phyloP scores from a whole-genome alignment of 2,888 invertebrate species.

The Ectemnius continuus region DNA sequence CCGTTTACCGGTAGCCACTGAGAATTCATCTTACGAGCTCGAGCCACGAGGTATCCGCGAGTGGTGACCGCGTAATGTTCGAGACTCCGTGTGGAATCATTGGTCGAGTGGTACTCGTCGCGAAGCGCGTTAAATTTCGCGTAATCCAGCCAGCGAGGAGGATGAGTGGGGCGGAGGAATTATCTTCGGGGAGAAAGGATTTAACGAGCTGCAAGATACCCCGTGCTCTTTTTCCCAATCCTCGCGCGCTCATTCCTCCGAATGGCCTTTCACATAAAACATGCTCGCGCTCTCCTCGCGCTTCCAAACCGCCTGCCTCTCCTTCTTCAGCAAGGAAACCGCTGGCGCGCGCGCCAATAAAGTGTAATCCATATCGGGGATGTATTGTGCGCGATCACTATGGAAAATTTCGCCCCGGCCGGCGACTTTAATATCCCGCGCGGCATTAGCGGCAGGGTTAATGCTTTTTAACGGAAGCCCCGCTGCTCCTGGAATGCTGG shows the following conservation, averaged over 20 bases:
- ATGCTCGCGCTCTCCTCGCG: too few relatives aligned
- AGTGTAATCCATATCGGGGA: neutral
- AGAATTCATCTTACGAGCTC: conserved; percentile 9
- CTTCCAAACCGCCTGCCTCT: too few relatives aligned
- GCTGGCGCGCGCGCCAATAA: too few relatives aligned
- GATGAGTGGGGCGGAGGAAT: too few relatives aligned
- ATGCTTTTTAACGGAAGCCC: conserved; percentile 33
- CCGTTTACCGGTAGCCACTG: conserved; percentile 10
- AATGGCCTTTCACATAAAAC: too few relatives aligned
- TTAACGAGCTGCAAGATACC: too few relatives aligned
- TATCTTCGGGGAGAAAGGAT: too few relatives aligned
- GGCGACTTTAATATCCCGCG: neutral
- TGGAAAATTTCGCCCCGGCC: neutral
- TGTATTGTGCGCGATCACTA: neutral
- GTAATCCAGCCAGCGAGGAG: too few relatives aligned
- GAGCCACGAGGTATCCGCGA: neutral
- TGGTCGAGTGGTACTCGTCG: neutral
- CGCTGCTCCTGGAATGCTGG: conserved; percentile 26
- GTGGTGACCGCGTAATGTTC: neutral
- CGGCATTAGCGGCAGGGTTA: conserved; percentile 8
- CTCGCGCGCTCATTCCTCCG: neutral
- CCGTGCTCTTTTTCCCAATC: neutral
- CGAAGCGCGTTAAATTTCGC: conserved; percentile 7
- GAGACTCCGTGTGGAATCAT: neutral
- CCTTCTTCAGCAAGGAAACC: too few relatives aligned